Conservation (phyloP, 1,140 invertebrate species). For the Tribolium madens region DNA sequence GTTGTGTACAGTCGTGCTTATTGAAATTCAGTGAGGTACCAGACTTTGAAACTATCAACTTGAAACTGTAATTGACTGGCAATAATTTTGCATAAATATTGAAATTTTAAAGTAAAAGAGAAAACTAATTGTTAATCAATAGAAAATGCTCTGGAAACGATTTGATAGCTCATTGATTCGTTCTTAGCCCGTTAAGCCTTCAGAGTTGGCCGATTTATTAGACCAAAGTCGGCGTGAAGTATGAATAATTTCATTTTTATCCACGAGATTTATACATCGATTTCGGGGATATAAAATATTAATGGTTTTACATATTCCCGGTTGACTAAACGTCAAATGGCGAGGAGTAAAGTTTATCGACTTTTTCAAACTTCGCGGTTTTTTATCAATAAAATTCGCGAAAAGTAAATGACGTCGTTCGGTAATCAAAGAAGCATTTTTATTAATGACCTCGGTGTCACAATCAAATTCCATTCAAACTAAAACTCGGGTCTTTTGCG, state of each 20-base stretch:
- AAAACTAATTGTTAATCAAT: conserved; percentile 9
- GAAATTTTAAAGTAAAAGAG: neutral
- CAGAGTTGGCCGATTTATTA: conserved; percentile 1
- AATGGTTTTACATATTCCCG: conserved; percentile 33
- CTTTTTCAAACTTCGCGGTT: conserved; percentile 12
- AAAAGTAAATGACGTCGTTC: neutral
- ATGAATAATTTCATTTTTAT: conserved; percentile 29
- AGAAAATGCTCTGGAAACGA: neutral
- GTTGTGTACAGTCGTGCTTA: conserved; percentile 1
- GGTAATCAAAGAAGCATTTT: conserved; percentile 33
- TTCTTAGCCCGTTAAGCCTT: neutral
- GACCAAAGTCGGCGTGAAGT: neutral
- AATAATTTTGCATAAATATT: neutral
- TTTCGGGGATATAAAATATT: conserved; percentile 27
- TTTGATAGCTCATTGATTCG: neutral
- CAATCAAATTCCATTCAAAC: conserved; percentile 36
- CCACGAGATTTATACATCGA: neutral
- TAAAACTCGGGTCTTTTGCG: neutral
- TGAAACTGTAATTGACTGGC: neutral
- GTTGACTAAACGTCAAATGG: conserved; percentile 13
- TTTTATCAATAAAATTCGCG: conserved; percentile 14
- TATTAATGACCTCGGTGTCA: conserved; percentile 27
- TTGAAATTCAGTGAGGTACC: conserved; percentile 5
- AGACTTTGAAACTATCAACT: neutral
- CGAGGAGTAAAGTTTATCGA: neutral